A percentile compares a stretch with the other conserved stretches of the same genome.
These are phyloP conservation scores for Sinocyclocheilus anshuiensis DNA, from an alignment of 2,113 vertebrate species.

Conservation along the genomic window DNA sequence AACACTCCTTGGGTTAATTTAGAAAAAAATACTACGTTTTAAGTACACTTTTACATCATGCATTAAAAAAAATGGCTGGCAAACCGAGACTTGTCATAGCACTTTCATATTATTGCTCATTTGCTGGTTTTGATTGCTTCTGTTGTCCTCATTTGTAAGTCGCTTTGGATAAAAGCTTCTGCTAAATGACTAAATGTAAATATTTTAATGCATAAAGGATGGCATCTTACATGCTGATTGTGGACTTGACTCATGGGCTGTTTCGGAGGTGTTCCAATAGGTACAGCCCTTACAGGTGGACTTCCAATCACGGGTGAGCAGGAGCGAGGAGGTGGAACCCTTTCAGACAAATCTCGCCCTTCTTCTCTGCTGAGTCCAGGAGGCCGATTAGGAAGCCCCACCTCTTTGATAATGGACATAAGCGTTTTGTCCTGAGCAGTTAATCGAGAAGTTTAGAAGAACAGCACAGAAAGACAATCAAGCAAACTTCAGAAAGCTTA, in stretches of 20 bases:
- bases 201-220: too few relatives aligned
- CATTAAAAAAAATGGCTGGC: too few relatives aligned
- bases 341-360: conserved; percentile 85
- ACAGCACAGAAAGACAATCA: not conserved
- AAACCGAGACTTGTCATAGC: too few relatives aligned
- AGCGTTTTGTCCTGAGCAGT: conserved; percentile 83
- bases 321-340: conserved; percentile 88
- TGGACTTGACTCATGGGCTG: conserved; percentile 83
- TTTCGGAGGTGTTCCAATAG: conserved; percentile 95
- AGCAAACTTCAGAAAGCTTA: not conserved
- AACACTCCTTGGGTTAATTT: too few relatives aligned
- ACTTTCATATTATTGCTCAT: too few relatives aligned
- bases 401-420: conserved; percentile 89
- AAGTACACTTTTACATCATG: too few relatives aligned
- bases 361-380: conserved; percentile 77
- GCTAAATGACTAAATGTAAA: too few relatives aligned
- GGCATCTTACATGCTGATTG: conserved; percentile 83
- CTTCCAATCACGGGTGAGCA: conserved; percentile 94
- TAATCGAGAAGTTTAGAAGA: not conserved
- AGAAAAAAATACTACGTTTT: too few relatives aligned
- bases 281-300: conserved; percentile 90
- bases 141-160: too few relatives aligned
- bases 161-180: too few relatives aligned
- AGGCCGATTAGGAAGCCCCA: conserved; percentile 84
- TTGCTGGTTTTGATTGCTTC: too few relatives aligned